Conservation (phyloP, 2,888 invertebrate genomes). For the Bruchidius siliquastri region DNA sequence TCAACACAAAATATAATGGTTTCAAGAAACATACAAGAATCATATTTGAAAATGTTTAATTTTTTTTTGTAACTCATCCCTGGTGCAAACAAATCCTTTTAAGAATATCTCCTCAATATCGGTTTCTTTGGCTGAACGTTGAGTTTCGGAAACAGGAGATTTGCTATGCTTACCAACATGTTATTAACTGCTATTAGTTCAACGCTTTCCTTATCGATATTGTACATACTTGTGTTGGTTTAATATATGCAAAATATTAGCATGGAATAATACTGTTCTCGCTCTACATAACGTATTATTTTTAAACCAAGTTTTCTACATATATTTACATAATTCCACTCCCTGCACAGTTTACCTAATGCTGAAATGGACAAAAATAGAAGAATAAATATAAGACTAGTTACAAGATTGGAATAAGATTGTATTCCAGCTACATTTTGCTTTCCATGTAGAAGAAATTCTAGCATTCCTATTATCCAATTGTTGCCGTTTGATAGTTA, state of each 20-base stretch:
- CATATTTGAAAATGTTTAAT: no score
- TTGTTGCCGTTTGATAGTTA: no score
- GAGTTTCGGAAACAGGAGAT: neutral
- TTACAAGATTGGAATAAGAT: neutral
- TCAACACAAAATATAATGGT: no score
- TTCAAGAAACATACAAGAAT: no score
- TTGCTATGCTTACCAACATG: neutral
- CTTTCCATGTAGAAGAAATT: no score
- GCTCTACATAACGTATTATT: neutral
- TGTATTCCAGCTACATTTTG: no score
- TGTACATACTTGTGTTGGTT: neutral
- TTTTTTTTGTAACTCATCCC: no score
- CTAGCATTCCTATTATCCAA: no score
- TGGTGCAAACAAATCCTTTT: no score
- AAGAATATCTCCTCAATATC: neutral
- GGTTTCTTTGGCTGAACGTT: neutral
- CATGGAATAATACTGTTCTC: neutral
- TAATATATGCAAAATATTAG: neutral
- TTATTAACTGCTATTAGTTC: neutral
- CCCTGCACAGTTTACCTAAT: neutral
- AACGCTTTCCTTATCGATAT: neutral
- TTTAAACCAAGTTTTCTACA: neutral
- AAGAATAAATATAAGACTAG: neutral
- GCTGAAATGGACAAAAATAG: neutral
- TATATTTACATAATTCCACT: neutral